A percentile compares a stretch with the other conserved stretches of the same genome.
These are phyloP conservation scores for Glareola pratincola DNA, from an alignment of 2,113 vertebrate species.

Conservation along the genomic window DNA sequence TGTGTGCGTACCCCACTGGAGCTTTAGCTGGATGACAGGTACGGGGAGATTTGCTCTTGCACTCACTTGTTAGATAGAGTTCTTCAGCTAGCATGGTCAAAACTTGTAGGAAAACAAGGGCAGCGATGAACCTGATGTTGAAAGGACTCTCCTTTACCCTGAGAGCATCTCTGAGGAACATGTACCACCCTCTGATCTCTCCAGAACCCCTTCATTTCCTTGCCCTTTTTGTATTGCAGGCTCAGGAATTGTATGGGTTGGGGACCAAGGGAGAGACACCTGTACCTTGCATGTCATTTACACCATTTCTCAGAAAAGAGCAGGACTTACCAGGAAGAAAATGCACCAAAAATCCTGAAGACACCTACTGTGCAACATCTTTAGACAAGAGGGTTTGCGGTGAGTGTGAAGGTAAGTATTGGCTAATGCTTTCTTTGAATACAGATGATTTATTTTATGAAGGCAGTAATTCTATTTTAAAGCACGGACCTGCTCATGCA, in stretches of 20 bases:
- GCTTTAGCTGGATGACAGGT: neutral
- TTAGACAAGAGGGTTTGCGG: neutral
- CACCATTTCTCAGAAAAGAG: neutral
- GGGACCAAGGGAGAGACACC: neutral
- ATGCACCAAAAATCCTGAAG: neutral
- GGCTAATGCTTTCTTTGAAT: neutral
- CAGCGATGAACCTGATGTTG: rapidly evolving
- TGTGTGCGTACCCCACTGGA: rapidly evolving
- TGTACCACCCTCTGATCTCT: neutral
- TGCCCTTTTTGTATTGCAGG: neutral
- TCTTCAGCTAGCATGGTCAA: neutral
- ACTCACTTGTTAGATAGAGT: neutral
- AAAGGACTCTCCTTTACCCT: neutral
- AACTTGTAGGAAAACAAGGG: neutral
- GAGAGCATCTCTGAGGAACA: neutral
- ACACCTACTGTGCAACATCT: neutral
- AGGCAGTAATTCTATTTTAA: neutral
- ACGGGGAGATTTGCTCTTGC: neutral
- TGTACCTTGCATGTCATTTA: neutral
- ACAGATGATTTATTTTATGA: neutral
- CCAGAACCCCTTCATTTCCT: neutral
- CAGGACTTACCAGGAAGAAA: neutral
- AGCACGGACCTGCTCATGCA: neutral
- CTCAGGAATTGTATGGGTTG: neutral
- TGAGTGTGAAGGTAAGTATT: rapidly evolving